Evolutionary conservation across 2,113 vertebrate species (phyloP).

Genomic region (Synodontis membranacea): DNA sequence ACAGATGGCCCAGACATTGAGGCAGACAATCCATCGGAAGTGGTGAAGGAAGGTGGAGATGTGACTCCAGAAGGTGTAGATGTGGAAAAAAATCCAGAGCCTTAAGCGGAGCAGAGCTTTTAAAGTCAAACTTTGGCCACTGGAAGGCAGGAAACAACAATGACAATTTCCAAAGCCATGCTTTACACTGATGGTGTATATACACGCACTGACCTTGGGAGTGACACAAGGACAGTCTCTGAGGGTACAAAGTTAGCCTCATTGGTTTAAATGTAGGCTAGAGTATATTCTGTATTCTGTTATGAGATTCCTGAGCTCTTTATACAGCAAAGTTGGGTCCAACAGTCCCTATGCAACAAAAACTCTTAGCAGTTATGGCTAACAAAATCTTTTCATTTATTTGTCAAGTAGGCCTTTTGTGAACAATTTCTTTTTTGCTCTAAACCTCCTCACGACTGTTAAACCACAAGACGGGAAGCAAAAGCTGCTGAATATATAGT

Average conservation of each 20-base stretch:
- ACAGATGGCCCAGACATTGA: slow-evolving; percentile 60
- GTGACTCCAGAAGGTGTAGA: slow-evolving; percentile 58
- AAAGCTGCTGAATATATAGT: neutral
- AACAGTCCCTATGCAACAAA: too few relatives aligned
- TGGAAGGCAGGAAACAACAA: slow-evolving; percentile 46
- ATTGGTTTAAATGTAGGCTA: too few relatives aligned
- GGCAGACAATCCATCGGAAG: rapidly evolving
- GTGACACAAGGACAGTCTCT: too few relatives aligned
- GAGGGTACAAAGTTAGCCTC: too few relatives aligned
- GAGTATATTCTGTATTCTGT: too few relatives aligned
- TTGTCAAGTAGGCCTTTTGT: neutral
- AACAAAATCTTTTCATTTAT: too few relatives aligned
- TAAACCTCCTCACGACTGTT: neutral
- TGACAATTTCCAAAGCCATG: too few relatives aligned
- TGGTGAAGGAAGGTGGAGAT: neutral
- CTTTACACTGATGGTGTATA: too few relatives aligned
- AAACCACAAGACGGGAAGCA: neutral
- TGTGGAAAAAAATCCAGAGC: slow-evolving; percentile 61
- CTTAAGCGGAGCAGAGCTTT: slow-evolving; percentile 33
- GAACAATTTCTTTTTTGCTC: neutral
- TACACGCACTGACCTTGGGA: too few relatives aligned
- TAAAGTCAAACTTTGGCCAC: slow-evolving; percentile 33
- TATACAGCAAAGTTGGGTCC: too few relatives aligned
- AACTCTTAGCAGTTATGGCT: too few relatives aligned
- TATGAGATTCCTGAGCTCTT: too few relatives aligned